A percentile compares a stretch with the other conserved stretches of the same genome.
Conservation (phyloP, 2,797 vertebrate species). For the Sciaenops ocellatus region DNA sequence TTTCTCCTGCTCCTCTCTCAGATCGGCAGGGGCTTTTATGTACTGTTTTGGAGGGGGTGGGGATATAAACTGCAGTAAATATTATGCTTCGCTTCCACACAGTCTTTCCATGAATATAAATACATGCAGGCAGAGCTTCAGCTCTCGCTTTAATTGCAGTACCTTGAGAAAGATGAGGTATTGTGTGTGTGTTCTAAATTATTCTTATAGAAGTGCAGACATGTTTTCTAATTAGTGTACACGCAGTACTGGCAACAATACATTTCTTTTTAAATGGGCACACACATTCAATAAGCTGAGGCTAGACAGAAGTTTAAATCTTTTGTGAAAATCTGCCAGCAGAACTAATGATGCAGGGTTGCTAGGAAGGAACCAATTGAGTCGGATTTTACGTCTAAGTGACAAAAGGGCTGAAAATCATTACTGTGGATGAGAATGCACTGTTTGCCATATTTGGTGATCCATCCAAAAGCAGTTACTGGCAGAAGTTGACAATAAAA, state of each 20-base stretch:
- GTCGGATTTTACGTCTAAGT: constrained; percentile 31
- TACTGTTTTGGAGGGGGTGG: neutral
- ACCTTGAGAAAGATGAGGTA: constrained; percentile 35
- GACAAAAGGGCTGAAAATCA: constrained; percentile 33
- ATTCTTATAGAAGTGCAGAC: constrained; percentile 21
- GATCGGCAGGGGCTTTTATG: constrained; percentile 25
- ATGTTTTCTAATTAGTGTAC: constrained; percentile 43
- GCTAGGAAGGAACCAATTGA: constrained; percentile 28
- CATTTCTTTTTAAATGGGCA: constrained; percentile 39
- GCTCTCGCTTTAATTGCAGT: constrained; percentile 11
- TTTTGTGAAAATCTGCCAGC: constrained; percentile 46
- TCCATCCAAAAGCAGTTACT: neutral
- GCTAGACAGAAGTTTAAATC: constrained; percentile 24
- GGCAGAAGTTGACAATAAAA: constrained; percentile 20
- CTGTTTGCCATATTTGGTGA: neutral
- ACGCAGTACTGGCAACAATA: constrained; percentile 24
- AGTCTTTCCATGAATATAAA: constrained; percentile 25
- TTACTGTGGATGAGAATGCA: constrained; percentile 21
- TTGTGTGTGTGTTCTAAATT: constrained; percentile 35
- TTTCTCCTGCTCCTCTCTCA: neutral
- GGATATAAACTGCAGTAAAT: constrained; percentile 15
- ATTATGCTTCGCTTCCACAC: constrained; percentile 19
- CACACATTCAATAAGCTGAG: constrained; percentile 21
- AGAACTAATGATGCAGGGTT: constrained; percentile 43
- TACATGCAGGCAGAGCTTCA: constrained; percentile 14